These are phyloP conservation scores for Propithecus deckenii DNA, from an alignment of 2,797 vertebrate genomes.

Conservation along the genomic window DNA sequence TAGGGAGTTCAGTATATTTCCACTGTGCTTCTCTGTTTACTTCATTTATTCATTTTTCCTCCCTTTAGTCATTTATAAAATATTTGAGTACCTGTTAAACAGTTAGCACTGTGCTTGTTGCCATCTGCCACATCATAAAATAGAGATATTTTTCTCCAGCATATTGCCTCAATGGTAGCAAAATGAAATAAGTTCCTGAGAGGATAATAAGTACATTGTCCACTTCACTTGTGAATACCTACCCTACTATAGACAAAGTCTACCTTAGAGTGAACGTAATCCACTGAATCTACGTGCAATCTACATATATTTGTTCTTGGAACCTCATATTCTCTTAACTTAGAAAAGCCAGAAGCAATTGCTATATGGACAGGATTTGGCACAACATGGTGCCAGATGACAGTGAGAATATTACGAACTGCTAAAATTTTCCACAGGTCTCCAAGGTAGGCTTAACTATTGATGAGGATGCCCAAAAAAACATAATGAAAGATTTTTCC, in stretches of 20 bases:
- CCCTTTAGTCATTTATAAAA: slow-evolving; percentile 36
- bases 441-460: not conserved
- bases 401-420: not conserved
- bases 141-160: not conserved
- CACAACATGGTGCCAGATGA: too few species aligned
- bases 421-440: not conserved
- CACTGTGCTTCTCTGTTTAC: not conserved
- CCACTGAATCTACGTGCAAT: too few species aligned
- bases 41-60: slow-evolving; percentile 44
- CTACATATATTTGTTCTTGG: too few species aligned
- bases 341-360: too few species aligned
- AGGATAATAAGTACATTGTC: too few species aligned
- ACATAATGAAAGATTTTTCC: not conserved
- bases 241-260: too few species aligned
- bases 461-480: slow-evolving; percentile 10
- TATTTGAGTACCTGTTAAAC: slow-evolving; percentile 15
- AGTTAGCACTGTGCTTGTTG: not conserved
- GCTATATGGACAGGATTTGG: too few species aligned
- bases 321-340: too few species aligned
- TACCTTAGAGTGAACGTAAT: too few species aligned
- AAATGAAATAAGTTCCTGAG: too few species aligned
- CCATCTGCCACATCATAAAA: slow-evolving; percentile 22
- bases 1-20: not conserved
- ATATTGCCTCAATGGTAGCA: too few species aligned
- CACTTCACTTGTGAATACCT: too few species aligned